These are phyloP conservation scores for Labroides dimidiatus DNA, from an alignment of 2,797 vertebrate species.

Conservation along the genomic window DNA sequence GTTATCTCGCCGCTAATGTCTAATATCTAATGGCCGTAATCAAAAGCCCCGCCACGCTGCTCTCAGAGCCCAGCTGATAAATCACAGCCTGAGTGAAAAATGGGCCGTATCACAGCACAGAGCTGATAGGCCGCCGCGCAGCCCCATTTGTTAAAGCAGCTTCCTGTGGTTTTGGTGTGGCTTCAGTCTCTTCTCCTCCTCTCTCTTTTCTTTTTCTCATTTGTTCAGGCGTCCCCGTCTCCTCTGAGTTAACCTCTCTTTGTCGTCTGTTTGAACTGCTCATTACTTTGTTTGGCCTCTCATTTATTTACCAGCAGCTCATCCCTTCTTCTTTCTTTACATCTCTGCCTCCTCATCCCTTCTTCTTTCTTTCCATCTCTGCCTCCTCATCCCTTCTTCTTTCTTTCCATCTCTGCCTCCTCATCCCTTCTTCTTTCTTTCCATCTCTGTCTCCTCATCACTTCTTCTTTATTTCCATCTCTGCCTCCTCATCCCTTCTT, in stretches of 20 bases:
- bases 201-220: constrained; percentile 2
- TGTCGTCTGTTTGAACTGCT: constrained; percentile 25
- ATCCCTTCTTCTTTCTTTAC: constrained; percentile 11
- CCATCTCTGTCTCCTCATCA: too few relatives aligned
- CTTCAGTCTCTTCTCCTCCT: constrained; percentile 30
- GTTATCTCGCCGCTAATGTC: constrained; percentile 68
- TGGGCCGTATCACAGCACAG: constrained; percentile 50
- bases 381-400: too few relatives aligned
- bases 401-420: too few relatives aligned
- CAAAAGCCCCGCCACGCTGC: constrained; percentile 60
- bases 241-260: constrained; percentile 31
- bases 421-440: too few relatives aligned
- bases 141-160: constrained; percentile 63
- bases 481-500: too few relatives aligned
- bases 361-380: neutral
- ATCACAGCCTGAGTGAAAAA: constrained; percentile 72
- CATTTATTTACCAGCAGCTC: constrained; percentile 20
- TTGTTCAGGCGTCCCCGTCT: neutral
- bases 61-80: constrained; percentile 66
- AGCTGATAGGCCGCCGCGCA: constrained; percentile 43
- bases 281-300: constrained; percentile 8
- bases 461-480: too few relatives aligned
- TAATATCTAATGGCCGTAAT: constrained; percentile 75
- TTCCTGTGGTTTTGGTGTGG: constrained; percentile 58
- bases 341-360: neutral